Evolutionary conservation across 2,888 invertebrate species (phyloP), one percentile per base, ranked within the genome.

Genomic region (Pelosia muscerda): DNA sequence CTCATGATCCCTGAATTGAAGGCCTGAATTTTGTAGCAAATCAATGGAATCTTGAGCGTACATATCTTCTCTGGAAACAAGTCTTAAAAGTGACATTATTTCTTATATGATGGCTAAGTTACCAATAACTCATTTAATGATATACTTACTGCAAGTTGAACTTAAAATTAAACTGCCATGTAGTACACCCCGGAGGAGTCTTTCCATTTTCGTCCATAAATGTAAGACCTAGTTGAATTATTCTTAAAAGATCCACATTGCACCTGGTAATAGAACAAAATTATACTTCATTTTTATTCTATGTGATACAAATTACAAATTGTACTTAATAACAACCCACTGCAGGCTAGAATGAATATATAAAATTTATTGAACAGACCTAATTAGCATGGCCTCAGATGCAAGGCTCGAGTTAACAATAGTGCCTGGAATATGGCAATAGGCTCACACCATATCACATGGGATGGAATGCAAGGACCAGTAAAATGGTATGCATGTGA

Each of bases 141-240:
- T 23, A 54, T 63, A 87, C 97, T 96, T 96, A 99, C 98, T 97
- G 97, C 79, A 99, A 95, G 92, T 98, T 99, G 88, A 99, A 99
- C 95, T 99, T 99, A 92, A 99, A 99, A 95, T 99, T 99, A 90
- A 99, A 99, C 94, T 99, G 99, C 99, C 99, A 99, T 54, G 99
- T 99, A 63, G 98, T 98, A 87, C 97, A 98, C 54, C 97, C 98
- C 19, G 97, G 96, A 42, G 99, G 98, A 56, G 98, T 97, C 93
- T 98, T 98, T 60, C 99, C 99, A 90, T 98, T 97, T 88, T 99
- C 99, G 95, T 99, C 98, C 95, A 99, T 97, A 94, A 99, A 99
- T 71, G 99, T 99, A 71, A 99, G 96, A 77, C 99, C 98, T 81
- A 99, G 95, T 91, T 99, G 99, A 85, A 99, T 99, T 81, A 99